Percentiles rank a stretch among this genome's conserved stretches.
Evolutionary conservation across 2,797 vertebrate species (phyloP).

Genomic region (Sphenopsis melanotis): DNA sequence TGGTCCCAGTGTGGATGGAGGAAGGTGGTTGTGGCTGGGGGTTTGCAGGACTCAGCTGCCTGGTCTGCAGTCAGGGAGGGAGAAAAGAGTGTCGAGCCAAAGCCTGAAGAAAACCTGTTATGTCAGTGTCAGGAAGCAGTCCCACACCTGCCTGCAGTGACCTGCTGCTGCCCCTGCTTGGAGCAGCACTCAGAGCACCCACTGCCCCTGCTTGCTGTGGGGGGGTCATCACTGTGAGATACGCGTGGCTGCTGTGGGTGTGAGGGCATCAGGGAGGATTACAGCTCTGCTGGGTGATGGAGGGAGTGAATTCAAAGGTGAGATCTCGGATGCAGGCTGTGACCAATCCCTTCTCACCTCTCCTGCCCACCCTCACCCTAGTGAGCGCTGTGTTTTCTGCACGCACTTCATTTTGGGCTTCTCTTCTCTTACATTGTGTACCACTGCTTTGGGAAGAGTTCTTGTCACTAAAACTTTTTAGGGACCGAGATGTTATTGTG

Average conservation of each 20-base stretch:
- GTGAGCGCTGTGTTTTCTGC: rapidly evolving
- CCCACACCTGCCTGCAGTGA: not conserved
- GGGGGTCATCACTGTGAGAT: not conserved
- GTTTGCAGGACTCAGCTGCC: rapidly evolving
- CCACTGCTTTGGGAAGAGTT: not conserved
- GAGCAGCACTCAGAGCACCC: rapidly evolving
- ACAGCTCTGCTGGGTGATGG: not conserved
- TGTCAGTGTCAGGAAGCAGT: not conserved
- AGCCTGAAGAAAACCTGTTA: not conserved
- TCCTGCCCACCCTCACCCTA: rapidly evolving
- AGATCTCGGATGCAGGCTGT: rapidly evolving
- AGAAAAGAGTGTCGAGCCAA: not conserved
- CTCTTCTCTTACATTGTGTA: rapidly evolving
- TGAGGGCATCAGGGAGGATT: not conserved
- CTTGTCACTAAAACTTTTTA: not conserved
- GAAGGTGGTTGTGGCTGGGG: not conserved
- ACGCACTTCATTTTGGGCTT: rapidly evolving
- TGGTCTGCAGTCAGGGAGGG: not conserved
- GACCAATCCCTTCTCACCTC: not conserved
- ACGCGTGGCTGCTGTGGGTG: not conserved
- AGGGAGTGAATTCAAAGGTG: not conserved
- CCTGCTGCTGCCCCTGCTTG: not conserved
- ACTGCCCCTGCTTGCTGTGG: rapidly evolving
- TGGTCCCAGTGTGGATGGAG: not conserved
- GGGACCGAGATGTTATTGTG: rapidly evolving